phyloP scores from a whole-genome alignment of 2,797 vertebrate genomes.

The Leptatherina wallacei region DNA sequence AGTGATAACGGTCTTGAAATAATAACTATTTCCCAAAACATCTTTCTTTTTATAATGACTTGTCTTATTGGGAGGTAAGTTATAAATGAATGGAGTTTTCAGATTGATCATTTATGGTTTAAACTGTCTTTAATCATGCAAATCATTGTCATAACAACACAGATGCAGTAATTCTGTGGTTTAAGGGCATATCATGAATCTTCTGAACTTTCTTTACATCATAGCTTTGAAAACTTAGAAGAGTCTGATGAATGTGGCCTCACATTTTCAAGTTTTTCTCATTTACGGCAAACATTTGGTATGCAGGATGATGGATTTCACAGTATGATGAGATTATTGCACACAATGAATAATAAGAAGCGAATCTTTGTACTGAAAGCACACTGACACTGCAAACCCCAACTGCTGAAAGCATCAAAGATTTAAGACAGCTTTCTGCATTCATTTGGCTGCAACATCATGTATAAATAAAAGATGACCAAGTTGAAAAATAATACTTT shows the following conservation, averaged over 20 bases:
- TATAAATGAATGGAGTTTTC: too few relatives aligned
- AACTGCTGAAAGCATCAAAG: not conserved
- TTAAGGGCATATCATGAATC: not conserved
- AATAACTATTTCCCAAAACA: too few relatives aligned
- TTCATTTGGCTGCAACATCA: not conserved
- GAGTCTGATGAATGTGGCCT: not conserved
- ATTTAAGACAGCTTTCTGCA: not conserved
- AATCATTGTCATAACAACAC: too few relatives aligned
- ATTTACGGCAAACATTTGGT: not conserved
- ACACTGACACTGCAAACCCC: not conserved
- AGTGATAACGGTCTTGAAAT: not conserved
- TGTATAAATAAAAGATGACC: not conserved
- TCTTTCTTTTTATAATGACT: too few relatives aligned
- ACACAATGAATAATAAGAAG: not conserved
- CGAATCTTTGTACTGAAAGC: not conserved
- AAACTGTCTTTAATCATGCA: too few relatives aligned
- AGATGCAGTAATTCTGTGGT: too few relatives aligned
- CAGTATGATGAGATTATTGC: slow-evolving; percentile 1
- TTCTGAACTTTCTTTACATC: not conserved
- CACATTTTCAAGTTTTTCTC: not conserved
- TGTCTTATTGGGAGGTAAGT: too few relatives aligned
- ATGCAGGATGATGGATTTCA: not conserved
- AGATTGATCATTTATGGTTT: not conserved
- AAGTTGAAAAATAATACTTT: not conserved
- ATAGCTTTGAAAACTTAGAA: not conserved